Evolutionary conservation across 2,888 invertebrate genomes (phyloP), one percentile per base, ranked within the genome.

Genomic region (Mesodorylaimus sp.): DNA sequence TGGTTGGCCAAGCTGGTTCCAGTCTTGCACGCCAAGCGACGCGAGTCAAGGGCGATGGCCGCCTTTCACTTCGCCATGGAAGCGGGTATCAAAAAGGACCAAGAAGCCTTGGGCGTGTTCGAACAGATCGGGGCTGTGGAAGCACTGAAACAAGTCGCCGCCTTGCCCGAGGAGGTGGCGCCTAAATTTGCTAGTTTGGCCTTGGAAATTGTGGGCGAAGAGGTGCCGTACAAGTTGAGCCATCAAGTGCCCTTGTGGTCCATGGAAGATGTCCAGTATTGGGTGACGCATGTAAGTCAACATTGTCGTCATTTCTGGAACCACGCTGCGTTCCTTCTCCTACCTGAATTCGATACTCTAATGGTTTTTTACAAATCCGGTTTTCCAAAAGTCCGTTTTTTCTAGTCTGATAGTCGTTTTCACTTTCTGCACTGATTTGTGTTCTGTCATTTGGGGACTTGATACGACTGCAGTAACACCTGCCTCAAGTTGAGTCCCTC

Each of bases 41-140:
- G 88, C 66, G 91, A 93, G 69, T 91, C 93, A 0, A 77, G 88
- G 61, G 89, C 88, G 66, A 70, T 95, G 59, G 93, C 91, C 3
- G 89, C 93, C 39, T 95, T 95, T 67, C 93, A 95, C 66, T 75
- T 89, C 68, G 91, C 89, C 65, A 93, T 95, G 91, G 93, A 95
- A 70, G 91, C 93, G 16, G 87, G 87, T 38, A 93, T 97, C 50
- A 95, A 95, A 68, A 84, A 88, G 61, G 67, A 68, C 60, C 55
- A 68, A 64, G 60, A 65, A 51, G 62, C 62, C 42, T 53, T 65
- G 44, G 61, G 61, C 21, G 53, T 62, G 25, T 60, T 64, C 48
- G n/a, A 42, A n/a, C n/a, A 7, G 46, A 91, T 93, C 55, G 85
- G 84, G 48, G 89, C 89, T 0, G 81, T 93, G 53, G 87, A 87